Conservation (phyloP, 2,797 vertebrate species). For the Yasuhikotakia modesta region DNA sequence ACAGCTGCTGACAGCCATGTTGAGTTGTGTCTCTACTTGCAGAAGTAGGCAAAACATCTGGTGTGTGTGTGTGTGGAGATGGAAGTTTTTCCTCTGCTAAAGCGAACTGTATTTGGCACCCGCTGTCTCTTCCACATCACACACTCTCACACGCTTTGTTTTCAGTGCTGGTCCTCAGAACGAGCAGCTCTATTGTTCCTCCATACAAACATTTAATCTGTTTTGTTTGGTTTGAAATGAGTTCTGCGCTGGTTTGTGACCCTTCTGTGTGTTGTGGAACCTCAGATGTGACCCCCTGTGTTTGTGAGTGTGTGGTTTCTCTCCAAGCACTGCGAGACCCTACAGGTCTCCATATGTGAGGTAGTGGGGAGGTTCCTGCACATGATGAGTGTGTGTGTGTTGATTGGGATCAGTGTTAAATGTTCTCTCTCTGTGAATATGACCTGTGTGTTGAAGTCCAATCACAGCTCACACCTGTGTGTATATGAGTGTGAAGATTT, state of each 20-base stretch:
- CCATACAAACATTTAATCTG: constrained; percentile 13
- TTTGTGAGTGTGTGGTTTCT: neutral
- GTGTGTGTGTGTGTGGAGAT: constrained; percentile 52
- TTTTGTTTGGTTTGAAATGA: constrained; percentile 13
- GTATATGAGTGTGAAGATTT: constrained; percentile 33
- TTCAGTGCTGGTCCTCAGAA: constrained; percentile 35
- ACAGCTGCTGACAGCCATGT: constrained; percentile 32
- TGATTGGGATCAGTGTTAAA: constrained; percentile 26
- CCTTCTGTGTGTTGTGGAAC: constrained; percentile 32
- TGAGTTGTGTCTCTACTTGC: constrained; percentile 55
- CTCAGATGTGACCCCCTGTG: constrained; percentile 21
- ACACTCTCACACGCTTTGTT: constrained; percentile 49
- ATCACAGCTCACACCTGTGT: constrained; percentile 44
- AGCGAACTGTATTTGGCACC: constrained; percentile 60
- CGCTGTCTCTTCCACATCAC: constrained; percentile 57
- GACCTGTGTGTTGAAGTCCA: constrained; percentile 59
- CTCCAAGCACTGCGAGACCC: neutral
- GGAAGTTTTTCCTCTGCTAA: constrained; percentile 64
- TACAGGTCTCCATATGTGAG: neutral
- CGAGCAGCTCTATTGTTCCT: constrained; percentile 26
- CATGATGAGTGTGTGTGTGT: constrained; percentile 1
- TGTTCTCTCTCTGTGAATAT: constrained; percentile 54
- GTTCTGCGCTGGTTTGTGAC: constrained; percentile 17
- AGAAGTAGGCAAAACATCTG: constrained; percentile 62
- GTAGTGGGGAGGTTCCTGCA: constrained; percentile 12